These are phyloP conservation scores for Choloepus didactylus DNA, from an alignment of 2,797 vertebrate species.

Conservation along the genomic window DNA sequence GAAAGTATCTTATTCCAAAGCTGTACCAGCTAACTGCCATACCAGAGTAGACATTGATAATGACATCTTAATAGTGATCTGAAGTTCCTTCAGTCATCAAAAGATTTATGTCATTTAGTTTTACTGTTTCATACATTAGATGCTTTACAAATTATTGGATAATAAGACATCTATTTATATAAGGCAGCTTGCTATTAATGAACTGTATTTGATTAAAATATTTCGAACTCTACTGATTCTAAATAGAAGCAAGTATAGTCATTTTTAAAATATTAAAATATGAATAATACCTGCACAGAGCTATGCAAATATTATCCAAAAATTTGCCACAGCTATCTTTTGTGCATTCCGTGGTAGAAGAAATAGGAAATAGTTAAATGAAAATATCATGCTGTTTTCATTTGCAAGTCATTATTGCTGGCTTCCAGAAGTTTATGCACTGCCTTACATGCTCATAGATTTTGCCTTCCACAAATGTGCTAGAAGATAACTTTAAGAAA, in stretches of 20 bases:
- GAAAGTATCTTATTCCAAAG: not conserved
- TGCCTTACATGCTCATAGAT: not conserved
- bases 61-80: not conserved
- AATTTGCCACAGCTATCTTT: not conserved
- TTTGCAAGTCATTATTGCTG: not conserved
- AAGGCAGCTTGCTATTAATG: not conserved
- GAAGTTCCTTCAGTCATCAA: not conserved
- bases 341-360: not conserved
- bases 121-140: not conserved
- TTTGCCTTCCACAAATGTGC: not conserved
- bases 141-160: not conserved
- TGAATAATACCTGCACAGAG: not conserved
- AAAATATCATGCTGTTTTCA: not conserved
- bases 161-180: not conserved
- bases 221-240: constrained; percentile 10
- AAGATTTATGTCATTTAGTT: not conserved
- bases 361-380: not conserved
- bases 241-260: not conserved
- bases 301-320: not conserved
- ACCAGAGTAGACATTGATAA: not conserved
- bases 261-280: not conserved
- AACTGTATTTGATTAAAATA: not conserved
- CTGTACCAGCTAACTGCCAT: not conserved
- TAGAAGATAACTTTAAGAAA: constrained; percentile 29
- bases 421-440: not conserved